A percentile compares a stretch with the other conserved stretches of the same genome.
Conservation (phyloP, 2,113 vertebrate genomes). For the Ranitomeya imitator region DNA sequence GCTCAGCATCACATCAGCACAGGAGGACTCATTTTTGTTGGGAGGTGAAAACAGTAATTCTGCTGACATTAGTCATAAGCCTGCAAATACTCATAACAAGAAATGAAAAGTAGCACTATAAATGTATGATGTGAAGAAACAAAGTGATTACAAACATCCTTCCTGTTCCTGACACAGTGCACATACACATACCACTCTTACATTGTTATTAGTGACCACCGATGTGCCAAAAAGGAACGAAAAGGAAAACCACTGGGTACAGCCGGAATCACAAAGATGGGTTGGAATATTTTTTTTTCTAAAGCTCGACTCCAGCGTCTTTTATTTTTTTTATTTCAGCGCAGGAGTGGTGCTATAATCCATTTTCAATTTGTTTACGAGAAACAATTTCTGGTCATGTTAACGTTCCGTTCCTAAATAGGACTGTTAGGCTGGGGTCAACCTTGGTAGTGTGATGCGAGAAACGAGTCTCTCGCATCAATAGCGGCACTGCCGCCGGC, state of each 20-base stretch:
- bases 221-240: slow-evolving; percentile 9
- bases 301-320: too few species aligned
- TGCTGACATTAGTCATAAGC: background rate
- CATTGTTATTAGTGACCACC: background rate
- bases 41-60: background rate
- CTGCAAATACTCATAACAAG: background rate
- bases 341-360: background rate
- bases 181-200: background rate
- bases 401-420: background rate
- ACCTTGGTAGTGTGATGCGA: too few species aligned
- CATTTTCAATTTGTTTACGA: background rate
- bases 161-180: background rate
- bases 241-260: background rate
- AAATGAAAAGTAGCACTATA: background rate
- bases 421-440: background rate
- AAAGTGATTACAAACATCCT: background rate
- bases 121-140: background rate
- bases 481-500: too few species aligned
- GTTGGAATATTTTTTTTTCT: background rate
- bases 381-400: background rate
- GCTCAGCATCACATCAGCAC: too few species aligned
- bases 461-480: too few species aligned
- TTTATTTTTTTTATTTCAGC: too few species aligned
- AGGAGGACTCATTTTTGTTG: background rate
- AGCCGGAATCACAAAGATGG: background rate